Evolutionary conservation across 2,113 vertebrate genomes (phyloP).

Genomic region (Cheirogaleus medius): DNA sequence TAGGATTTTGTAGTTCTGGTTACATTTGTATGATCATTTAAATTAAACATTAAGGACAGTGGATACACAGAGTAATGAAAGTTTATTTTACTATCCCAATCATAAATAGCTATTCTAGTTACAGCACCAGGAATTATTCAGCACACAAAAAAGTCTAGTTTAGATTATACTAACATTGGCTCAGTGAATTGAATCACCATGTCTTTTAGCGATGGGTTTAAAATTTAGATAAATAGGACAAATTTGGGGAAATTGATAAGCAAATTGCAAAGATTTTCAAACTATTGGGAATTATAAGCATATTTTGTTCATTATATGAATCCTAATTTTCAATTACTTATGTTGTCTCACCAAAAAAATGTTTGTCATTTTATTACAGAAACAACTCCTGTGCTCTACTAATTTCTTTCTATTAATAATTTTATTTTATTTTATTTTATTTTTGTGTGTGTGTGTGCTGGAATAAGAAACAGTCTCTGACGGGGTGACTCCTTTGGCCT

Average conservation of each 20-base stretch:
- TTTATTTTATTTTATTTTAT: too few species aligned
- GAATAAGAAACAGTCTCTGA: too few species aligned
- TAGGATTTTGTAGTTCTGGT: constrained; percentile 52
- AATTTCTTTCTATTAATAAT: background rate
- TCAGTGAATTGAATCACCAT: background rate
- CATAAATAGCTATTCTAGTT: background rate
- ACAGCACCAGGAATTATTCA: constrained; percentile 10
- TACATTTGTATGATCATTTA: constrained; percentile 43
- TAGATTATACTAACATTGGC: background rate
- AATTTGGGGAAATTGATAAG: constrained; percentile 14
- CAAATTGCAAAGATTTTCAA: background rate
- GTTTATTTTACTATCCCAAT: background rate
- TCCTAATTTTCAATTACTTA: constrained; percentile 33
- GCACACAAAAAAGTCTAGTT: background rate
- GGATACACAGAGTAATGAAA: background rate
- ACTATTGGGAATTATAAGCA: background rate
- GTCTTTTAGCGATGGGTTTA: constrained; percentile 14
- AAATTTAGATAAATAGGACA: constrained; percentile 10
- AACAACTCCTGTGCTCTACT: background rate
- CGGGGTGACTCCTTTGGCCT: too few species aligned
- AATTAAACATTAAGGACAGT: background rate
- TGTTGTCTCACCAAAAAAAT: background rate
- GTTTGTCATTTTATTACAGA: constrained; percentile 16
- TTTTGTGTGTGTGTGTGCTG: too few species aligned
- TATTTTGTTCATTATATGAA: background rate